Evolutionary conservation across 2,888 invertebrate species (phyloP), one percentile per base, ranked within the genome.

Genomic region (Tenthredo livida): DNA sequence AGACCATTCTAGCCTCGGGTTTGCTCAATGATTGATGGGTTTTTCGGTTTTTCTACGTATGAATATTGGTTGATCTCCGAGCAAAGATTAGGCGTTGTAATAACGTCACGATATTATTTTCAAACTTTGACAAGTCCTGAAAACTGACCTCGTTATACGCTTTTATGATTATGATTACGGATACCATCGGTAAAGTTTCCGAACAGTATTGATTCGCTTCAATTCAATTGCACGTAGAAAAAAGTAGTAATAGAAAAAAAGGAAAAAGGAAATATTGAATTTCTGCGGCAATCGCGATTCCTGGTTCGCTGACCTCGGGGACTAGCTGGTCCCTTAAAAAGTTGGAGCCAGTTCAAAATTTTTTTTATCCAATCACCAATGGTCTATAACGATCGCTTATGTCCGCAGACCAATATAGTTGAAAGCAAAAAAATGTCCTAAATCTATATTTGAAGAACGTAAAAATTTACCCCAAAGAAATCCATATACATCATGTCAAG

Each of bases 141-240:
- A 77, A 77, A 61, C 21, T 61, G 58, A 80, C 61, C 80, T 80
- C 40, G 80, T 58, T 80, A 3, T 29, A 21, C 40, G 21, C 15
- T 43, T 37, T 80, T 21, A 25, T n/a, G 54, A 54, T 77, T 33
- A 54, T 54, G 2, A 29, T 40, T 40, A 12, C 21, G 12, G 7
- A 40, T 15, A 15, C 25, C 21, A 40, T 80, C 12, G 15, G 21
- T 4, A 58, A 61, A n/a, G 12, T 58, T 40, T 25, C 61, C 58
- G 40, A 61, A 61, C 61, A n/a, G 40, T 61, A 80, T 80, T 40
- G 61, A 80, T 61, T 61, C 61, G 61, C 25, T 80, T 15, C 29
- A 29, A 61, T 80, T 40, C 80, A 80, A 80, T 80, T 80, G 17
- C 37, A 61, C 9, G 21, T 61, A 80, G 33, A 80, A n/a, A 54